Evolutionary conservation across 2,797 vertebrate species (phyloP).

Genomic region (Peromyscus eremicus): DNA sequence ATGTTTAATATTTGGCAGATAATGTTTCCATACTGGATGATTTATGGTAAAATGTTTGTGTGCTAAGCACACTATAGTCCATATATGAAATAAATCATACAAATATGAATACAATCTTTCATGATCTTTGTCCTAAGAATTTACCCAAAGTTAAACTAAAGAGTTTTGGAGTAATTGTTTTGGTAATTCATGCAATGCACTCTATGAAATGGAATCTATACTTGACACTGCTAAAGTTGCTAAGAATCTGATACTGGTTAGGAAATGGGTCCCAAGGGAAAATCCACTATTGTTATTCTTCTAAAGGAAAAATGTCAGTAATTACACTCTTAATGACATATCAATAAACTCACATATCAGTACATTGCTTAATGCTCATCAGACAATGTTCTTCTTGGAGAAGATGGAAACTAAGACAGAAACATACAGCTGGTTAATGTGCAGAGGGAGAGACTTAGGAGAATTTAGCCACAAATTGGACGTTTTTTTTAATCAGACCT

Average conservation of each 20-base stretch:
- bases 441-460: neutral
- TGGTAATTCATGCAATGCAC: neutral
- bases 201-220: neutral
- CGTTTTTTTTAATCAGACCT: neutral
- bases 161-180: neutral
- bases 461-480: neutral
- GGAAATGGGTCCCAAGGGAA: too few species aligned
- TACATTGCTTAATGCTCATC: neutral
- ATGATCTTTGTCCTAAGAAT: neutral
- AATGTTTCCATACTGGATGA: neutral
- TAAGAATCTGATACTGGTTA: neutral
- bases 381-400: too few species aligned
- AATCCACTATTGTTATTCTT: neutral
- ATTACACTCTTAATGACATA: neutral
- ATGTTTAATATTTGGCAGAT: neutral
- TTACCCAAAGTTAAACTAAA: neutral
- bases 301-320: neutral
- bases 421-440: neutral
- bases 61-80: neutral
- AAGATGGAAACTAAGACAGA: neutral
- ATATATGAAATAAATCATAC: neutral
- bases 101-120: neutral
- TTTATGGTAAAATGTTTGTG: neutral
- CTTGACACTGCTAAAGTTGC: neutral
- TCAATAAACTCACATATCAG: neutral